phyloP scores from a whole-genome alignment of 2,888 invertebrate genomes.

The Platycheirus rosarum region DNA sequence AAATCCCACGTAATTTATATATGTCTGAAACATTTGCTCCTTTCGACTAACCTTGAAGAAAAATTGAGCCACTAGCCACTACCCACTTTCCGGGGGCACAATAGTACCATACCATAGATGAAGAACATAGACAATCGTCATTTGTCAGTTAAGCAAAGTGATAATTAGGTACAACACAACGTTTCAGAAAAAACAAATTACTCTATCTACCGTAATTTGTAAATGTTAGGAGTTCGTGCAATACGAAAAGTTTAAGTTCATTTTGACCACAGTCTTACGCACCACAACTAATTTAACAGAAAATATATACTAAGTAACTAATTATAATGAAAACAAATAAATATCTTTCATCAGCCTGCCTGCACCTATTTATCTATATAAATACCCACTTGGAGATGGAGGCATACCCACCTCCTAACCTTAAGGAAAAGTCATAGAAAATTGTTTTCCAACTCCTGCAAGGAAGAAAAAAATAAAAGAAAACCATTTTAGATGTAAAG shows the following conservation, averaged over 20 bases:
- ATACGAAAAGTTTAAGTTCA: conserved; percentile 66
- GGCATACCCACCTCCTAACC: neutral
- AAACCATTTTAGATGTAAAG: conserved; percentile 51
- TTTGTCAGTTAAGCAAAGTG: conserved; percentile 69
- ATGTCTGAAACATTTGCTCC: too few species aligned
- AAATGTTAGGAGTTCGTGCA: conserved; percentile 66
- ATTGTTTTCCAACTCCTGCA: conserved; percentile 13
- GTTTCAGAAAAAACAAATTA: conserved; percentile 59
- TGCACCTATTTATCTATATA: conserved; percentile 7
- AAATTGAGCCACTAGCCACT: too few species aligned
- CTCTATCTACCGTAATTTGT: conserved; percentile 65
- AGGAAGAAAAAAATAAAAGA: conserved; percentile 4
- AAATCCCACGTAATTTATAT: too few species aligned
- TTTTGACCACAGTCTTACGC: neutral
- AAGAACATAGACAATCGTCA: too few species aligned
- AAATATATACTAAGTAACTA: conserved; percentile 53
- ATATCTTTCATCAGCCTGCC: conserved; percentile 28
- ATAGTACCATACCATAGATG: too few species aligned
- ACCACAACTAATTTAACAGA: conserved; percentile 25
- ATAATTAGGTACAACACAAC: conserved; percentile 66
- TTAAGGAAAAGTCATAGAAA: conserved; percentile 18
- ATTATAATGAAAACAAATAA: conserved; percentile 60
- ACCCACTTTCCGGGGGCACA: too few species aligned
- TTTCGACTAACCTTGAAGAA: too few species aligned
- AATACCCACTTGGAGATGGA: neutral